Evolutionary conservation across 2,797 vertebrate species (phyloP), one percentile per base, ranked within the genome.

Genomic region (Rallus crepitans): DNA sequence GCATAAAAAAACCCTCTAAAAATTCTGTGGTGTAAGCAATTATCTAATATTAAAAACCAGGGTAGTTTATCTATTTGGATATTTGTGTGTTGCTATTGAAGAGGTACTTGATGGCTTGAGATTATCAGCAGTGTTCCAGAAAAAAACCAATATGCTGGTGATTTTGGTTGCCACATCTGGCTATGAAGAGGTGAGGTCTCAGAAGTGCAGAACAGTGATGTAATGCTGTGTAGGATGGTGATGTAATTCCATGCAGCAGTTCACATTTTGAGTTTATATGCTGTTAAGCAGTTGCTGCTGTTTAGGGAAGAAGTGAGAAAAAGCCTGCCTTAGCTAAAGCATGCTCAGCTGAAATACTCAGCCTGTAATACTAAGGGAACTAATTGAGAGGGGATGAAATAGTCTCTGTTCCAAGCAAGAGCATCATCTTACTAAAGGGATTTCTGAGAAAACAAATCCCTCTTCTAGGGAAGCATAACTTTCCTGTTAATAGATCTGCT

Each of bases 91-190:
- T 76, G 28, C 16, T 65, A 0, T 56, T 7, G 3, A 25, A 69
- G 20, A 63, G 39, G n/a, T 73, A 17, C 28, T 48, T 72, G 35
- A 72, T 35, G 57, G 20, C 27, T 72, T 65, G 56, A 55, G 16
- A 8, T 23, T 39, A 2, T 66, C 3, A 3, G 33, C 35, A 81
- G 10, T 3, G 0, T 64, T 81, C 9, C 39, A 18, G 33, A 33
- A 80, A 59, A 95, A 42, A 6, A 7, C 42, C 42, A 45, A 1
- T 30, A 2, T 11, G 6, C 33, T 39, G 56, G 12, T 42, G n/a
- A 19, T 21, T 87, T 87, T 79, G 81, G 42, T 79, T 77, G 39
- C 31, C 56, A 19, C 59, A 57, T 15, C 12, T 76, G 83, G 13
- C 75, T 70, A 2, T 28, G 48, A 56, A 52, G 78, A 50, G 31